Percentiles rank a stretch among this genome's conserved stretches.
Evolutionary conservation across 2,888 invertebrate genomes (phyloP).

Genomic region (Callyntrura sp.): DNA sequence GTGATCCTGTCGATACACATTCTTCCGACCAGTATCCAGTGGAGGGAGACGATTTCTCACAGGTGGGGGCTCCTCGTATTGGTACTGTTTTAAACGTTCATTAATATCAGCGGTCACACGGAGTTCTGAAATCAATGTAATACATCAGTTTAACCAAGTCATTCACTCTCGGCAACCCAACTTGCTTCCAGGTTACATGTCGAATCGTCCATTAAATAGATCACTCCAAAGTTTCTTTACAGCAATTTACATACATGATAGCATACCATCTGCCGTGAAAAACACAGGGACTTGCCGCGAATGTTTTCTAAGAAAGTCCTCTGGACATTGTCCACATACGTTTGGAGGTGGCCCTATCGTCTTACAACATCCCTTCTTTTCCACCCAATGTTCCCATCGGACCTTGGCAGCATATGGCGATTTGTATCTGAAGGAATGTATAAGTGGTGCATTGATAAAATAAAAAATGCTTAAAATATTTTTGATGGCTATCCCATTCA

Average conservation of each 20-base stretch:
- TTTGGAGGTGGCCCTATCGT: constrained; percentile 76
- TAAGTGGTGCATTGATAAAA: too few relatives aligned
- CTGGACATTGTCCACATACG: constrained; percentile 53
- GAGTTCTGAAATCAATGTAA: neutral
- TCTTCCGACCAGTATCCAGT: constrained; percentile 24
- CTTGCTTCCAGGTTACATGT: too few relatives aligned
- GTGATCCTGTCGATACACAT: neutral
- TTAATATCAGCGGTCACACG: neutral
- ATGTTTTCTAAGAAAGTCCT: constrained; percentile 67
- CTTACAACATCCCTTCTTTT: constrained; percentile 69
- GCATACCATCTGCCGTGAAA: constrained; percentile 56
- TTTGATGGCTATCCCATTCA: too few relatives aligned
- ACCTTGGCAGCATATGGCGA: constrained; percentile 75
- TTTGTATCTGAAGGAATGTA: constrained; percentile 51
- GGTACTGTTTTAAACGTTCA: neutral
- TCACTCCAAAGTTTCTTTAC: constrained; percentile 16
- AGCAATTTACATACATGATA: constrained; percentile 23
- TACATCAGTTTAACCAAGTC: too few relatives aligned
- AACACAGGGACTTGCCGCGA: constrained; percentile 72
- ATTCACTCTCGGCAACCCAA: too few relatives aligned
- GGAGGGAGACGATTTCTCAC: constrained; percentile 19
- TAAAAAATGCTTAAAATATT: too few relatives aligned
- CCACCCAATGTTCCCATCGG: constrained; percentile 70
- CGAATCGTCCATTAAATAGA: too few relatives aligned
- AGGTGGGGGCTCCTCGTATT: neutral